phyloP scores from a whole-genome alignment of 2,797 vertebrate species.

The Periophthalmus magnuspinnatus region DNA sequence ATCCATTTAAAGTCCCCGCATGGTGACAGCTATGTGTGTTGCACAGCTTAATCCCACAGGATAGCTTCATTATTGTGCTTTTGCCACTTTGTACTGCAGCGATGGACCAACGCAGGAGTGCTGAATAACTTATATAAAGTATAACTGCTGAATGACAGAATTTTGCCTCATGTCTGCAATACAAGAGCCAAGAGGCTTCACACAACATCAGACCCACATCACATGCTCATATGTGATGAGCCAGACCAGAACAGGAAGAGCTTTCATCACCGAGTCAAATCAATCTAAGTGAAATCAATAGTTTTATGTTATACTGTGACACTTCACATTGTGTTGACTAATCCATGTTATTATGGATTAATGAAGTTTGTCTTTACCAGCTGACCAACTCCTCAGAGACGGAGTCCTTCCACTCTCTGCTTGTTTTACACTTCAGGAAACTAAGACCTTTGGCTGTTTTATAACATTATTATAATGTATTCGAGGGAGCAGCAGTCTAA shows the following conservation, averaged over 20 bases:
- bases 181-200: slow-evolving; percentile 27
- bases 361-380: too few species aligned
- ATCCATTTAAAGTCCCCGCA: slow-evolving; percentile 51
- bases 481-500: too few species aligned
- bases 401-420: too few species aligned
- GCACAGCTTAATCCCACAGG: slow-evolving; percentile 62
- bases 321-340: too few species aligned
- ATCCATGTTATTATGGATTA: too few species aligned
- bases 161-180: slow-evolving; percentile 51
- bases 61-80: slow-evolving; percentile 68
- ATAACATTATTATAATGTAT: too few species aligned
- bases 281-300: too few species aligned
- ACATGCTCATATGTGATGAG: background rate
- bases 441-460: too few species aligned
- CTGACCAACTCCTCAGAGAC: too few species aligned
- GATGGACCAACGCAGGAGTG: slow-evolving; percentile 34
- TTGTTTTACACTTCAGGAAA: too few species aligned
- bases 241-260: background rate
- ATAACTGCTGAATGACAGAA: slow-evolving; percentile 62
- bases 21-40: slow-evolving; percentile 39
- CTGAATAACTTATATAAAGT: slow-evolving; percentile 51
- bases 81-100: slow-evolving; percentile 34
- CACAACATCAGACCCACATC: slow-evolving; percentile 33
- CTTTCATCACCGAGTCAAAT: background rate
- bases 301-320: too few species aligned